Conservation (phyloP, 1,140 invertebrate species). For the Cataglyphis hispanica region DNA sequence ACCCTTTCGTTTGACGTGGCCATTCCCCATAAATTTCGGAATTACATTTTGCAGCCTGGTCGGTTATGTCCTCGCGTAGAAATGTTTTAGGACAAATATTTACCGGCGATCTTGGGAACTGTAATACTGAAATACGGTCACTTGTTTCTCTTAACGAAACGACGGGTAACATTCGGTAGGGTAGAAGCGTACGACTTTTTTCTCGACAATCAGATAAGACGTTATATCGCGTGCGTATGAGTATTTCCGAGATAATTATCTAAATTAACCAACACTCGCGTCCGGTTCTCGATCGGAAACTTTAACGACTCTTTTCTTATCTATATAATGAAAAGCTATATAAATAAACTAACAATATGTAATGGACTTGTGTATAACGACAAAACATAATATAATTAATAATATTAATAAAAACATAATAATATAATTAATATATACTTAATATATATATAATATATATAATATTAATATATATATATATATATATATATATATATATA, state of each 20-base stretch:
- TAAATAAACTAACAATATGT: background rate
- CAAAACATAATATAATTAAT: too few relatives aligned
- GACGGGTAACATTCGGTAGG: background rate
- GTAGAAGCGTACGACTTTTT: background rate
- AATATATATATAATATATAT: too few relatives aligned
- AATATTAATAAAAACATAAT: too few relatives aligned
- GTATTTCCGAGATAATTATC: conserved; percentile 21
- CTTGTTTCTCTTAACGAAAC: background rate
- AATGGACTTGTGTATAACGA: background rate
- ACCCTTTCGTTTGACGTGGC: conserved; percentile 52
- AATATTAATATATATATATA: too few relatives aligned
- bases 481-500: too few relatives aligned
- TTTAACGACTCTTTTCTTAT: background rate
- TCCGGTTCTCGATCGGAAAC: background rate
- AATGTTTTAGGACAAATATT: conserved; percentile 72
- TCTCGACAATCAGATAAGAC: conserved; percentile 23
- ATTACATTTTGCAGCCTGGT: conserved; percentile 65
- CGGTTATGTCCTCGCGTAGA: conserved; percentile 8
- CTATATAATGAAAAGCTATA: background rate
- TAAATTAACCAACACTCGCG: background rate
- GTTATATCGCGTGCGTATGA: background rate
- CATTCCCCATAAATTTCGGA: conserved; percentile 76
- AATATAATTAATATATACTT: too few relatives aligned
- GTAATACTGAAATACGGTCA: conserved; percentile 69
- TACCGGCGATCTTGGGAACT: conserved; percentile 63